These are phyloP conservation scores for Dryococelus australis DNA, from an alignment of 2,888 invertebrate genomes.

Conservation along the genomic window DNA sequence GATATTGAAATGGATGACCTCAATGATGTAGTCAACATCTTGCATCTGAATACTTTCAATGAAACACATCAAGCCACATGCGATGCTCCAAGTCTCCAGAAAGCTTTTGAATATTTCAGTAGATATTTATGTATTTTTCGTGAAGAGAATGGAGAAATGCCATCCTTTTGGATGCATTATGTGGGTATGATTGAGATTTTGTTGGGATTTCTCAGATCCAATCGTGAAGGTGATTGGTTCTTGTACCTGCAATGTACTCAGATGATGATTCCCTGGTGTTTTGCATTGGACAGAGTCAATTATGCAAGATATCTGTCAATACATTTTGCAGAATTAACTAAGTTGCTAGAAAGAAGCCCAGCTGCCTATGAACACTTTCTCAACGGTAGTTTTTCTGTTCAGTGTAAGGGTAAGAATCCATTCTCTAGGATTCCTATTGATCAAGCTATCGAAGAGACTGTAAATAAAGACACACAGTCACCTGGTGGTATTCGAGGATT, in stretches of 20 bases:
- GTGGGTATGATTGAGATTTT: not conserved
- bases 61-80: not conserved
- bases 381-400: not conserved
- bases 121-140: not conserved
- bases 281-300: constrained; percentile 11
- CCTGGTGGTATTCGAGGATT: not conserved
- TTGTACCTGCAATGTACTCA: not conserved
- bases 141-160: not conserved
- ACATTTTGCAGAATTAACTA: constrained; percentile 20
- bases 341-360: not conserved
- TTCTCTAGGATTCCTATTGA: not conserved
- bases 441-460: not conserved
- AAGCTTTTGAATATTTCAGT: not conserved
- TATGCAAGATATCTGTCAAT: not conserved
- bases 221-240: constrained; percentile 18
- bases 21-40: not conserved
- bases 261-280: not conserved
- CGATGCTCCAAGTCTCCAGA: not conserved
- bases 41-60: not conserved
- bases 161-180: not conserved
- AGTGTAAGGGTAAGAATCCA: not conserved
- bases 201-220: not conserved
- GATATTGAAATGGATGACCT: not conserved
- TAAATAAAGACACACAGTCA: constrained; percentile 13
- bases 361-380: not conserved